A percentile compares a stretch with the other conserved stretches of the same genome.
These are phyloP conservation scores for Pachliopta kotzebuea DNA, from an alignment of 2,888 invertebrate species.

Conservation along the genomic window DNA sequence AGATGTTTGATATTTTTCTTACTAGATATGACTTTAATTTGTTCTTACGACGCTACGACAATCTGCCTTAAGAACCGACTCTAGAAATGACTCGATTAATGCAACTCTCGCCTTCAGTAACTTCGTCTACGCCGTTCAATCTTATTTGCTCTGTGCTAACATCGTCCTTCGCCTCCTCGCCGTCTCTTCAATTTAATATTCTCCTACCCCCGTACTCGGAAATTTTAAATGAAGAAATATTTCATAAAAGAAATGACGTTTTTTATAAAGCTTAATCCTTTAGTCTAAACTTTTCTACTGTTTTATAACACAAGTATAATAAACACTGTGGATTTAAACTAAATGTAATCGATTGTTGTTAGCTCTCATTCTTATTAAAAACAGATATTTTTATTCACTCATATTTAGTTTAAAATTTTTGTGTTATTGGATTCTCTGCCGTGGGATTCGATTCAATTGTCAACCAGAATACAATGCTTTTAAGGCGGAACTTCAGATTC, in stretches of 20 bases:
- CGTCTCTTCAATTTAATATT: slow-evolving; percentile 17
- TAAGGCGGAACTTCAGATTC: too few species aligned
- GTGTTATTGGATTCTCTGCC: too few species aligned
- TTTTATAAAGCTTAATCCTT: neutral
- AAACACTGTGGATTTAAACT: too few species aligned
- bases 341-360: too few species aligned
- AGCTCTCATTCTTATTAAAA: too few species aligned
- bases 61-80: slow-evolving; percentile 6
- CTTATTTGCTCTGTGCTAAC: slow-evolving; percentile 26
- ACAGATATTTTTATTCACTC: too few species aligned
- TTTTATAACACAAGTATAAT: too few species aligned
- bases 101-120: slow-evolving; percentile 25
- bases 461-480: too few species aligned
- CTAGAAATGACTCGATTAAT: slow-evolving; percentile 19
- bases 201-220: slow-evolving; percentile 1
- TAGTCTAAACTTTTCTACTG: too few species aligned
- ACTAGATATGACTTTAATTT: slow-evolving; percentile 7
- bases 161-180: slow-evolving; percentile 7
- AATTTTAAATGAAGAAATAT: slow-evolving; percentile 4
- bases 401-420: too few species aligned
- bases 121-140: slow-evolving; percentile 19
- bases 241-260: neutral
- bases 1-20: neutral
- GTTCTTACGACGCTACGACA: neutral
- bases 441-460: too few species aligned